A percentile compares a stretch with the other conserved stretches of the same genome.
Evolutionary conservation across 2,797 vertebrate species (phyloP).

Genomic region (Chrosomus eos): DNA sequence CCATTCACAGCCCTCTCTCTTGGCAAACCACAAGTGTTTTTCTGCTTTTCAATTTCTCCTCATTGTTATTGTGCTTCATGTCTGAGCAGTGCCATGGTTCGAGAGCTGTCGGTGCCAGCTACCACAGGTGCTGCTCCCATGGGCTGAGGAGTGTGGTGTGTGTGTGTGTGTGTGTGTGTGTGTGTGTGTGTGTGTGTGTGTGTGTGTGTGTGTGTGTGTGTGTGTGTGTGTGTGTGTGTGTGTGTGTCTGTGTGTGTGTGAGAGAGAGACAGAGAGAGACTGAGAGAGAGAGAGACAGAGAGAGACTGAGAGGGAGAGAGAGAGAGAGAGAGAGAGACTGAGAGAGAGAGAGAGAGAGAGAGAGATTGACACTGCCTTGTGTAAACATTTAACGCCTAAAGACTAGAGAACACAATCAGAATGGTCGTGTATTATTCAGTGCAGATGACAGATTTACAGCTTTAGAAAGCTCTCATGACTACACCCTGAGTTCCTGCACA

Average conservation of each 20-base stretch:
- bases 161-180: no score
- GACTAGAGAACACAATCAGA: slow-evolving; percentile 23
- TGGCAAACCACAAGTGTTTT: slow-evolving; percentile 65
- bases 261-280: no score
- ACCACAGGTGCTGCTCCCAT: slow-evolving; percentile 57
- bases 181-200: no score
- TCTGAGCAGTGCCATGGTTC: slow-evolving; percentile 53
- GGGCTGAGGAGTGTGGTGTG: not conserved
- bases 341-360: not conserved
- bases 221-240: no score
- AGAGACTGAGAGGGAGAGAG: slow-evolving; percentile 49
- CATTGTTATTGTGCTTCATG: slow-evolving; percentile 65
- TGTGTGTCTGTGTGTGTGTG: no score
- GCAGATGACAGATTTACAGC: slow-evolving; percentile 17
- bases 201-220: no score
- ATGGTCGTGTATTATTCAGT: slow-evolving; percentile 14
- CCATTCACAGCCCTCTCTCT: slow-evolving; percentile 52
- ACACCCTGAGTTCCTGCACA: slow-evolving; percentile 17
- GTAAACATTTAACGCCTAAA: slow-evolving; percentile 39
- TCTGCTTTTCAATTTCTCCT: slow-evolving; percentile 67
- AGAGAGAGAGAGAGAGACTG: not conserved
- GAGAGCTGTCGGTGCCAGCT: slow-evolving; percentile 54
- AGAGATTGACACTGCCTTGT: slow-evolving; percentile 11
- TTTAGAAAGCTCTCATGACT: slow-evolving; percentile 15
- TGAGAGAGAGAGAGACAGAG: slow-evolving; percentile 11